phyloP scores from a whole-genome alignment of 2,797 vertebrate genomes.

The Sandelia bainsii region DNA sequence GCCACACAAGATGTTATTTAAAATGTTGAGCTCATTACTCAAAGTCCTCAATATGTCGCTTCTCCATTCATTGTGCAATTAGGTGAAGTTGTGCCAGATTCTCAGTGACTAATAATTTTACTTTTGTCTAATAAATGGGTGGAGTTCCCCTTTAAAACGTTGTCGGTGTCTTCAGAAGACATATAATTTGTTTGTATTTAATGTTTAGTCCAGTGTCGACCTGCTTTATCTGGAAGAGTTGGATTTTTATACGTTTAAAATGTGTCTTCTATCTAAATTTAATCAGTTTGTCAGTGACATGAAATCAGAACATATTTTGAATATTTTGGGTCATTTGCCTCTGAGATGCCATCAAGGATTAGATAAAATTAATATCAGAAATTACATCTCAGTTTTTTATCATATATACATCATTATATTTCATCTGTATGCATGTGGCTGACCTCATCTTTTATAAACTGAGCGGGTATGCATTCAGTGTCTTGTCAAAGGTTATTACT shows the following conservation, averaged over 20 bases:
- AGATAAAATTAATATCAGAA: constrained; percentile 27
- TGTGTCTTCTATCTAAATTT: no score
- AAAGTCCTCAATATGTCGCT: no score
- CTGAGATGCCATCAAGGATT: not conserved
- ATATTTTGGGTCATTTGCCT: not conserved
- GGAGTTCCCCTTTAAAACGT: not conserved
- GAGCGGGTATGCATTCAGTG: constrained; percentile 28
- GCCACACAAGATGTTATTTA: not conserved
- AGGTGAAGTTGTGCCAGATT: no score
- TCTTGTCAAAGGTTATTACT: constrained; percentile 45
- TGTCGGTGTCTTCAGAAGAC: not conserved
- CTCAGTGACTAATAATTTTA: not conserved
- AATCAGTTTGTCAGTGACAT: not conserved
- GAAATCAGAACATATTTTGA: not conserved
- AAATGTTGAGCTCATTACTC: no score
- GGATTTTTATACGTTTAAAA: not conserved
- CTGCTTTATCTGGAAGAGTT: not conserved
- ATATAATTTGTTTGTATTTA: constrained; percentile 2
- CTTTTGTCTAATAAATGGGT: not conserved
- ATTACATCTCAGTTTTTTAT: constrained; percentile 27
- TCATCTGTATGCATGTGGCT: constrained; percentile 47
- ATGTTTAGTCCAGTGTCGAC: not conserved
- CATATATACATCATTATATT: constrained; percentile 58
- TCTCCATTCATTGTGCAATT: not conserved
- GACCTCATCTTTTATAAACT: constrained; percentile 50